phyloP scores from a whole-genome alignment of 1,140 invertebrate genomes.

The Schmidtea mediterranea region DNA sequence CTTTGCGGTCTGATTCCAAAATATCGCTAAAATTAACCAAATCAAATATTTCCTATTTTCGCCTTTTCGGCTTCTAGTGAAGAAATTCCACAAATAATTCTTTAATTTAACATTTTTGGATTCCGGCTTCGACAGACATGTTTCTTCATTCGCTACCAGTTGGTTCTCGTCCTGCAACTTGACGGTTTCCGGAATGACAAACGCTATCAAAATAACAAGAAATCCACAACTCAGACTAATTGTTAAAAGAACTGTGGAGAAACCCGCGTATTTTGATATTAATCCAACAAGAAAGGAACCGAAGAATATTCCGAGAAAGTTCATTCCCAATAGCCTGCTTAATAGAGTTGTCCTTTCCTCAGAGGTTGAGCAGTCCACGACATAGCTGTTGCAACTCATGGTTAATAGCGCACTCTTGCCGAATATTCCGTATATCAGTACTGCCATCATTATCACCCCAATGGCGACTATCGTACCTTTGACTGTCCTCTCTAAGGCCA shows the following conservation, averaged over 20 bases:
- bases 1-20: slow-evolving; percentile 16
- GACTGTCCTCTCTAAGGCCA: slow-evolving; percentile 12
- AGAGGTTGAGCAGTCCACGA: slow-evolving; percentile 15
- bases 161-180: neutral
- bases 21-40: slow-evolving; percentile 10
- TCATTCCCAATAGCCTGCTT: slow-evolving; percentile 21
- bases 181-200: neutral
- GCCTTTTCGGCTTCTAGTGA: slow-evolving; percentile 11
- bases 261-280: slow-evolving; percentile 13
- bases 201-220: slow-evolving; percentile 12
- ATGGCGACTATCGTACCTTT: slow-evolving; percentile 10
- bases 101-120: neutral
- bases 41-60: slow-evolving; percentile 8
- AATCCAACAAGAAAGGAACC: slow-evolving; percentile 18
- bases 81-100: slow-evolving; percentile 7
- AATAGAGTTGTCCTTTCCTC: slow-evolving; percentile 15
- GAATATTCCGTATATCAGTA: slow-evolving; percentile 15
- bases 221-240: slow-evolving; percentile 13
- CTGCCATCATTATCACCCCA: slow-evolving; percentile 15
- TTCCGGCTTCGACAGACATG: neutral
- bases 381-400: slow-evolving; percentile 24
- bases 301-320: slow-evolving; percentile 21
- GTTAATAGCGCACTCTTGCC: slow-evolving; percentile 22
- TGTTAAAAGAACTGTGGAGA: slow-evolving; percentile 13
- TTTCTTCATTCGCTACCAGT: slow-evolving; percentile 4